Percentiles rank a stretch among this genome's conserved stretches.
These are phyloP conservation scores for Macrosoma leucophasiata DNA, from an alignment of 2,888 invertebrate species.

Conservation along the genomic window DNA sequence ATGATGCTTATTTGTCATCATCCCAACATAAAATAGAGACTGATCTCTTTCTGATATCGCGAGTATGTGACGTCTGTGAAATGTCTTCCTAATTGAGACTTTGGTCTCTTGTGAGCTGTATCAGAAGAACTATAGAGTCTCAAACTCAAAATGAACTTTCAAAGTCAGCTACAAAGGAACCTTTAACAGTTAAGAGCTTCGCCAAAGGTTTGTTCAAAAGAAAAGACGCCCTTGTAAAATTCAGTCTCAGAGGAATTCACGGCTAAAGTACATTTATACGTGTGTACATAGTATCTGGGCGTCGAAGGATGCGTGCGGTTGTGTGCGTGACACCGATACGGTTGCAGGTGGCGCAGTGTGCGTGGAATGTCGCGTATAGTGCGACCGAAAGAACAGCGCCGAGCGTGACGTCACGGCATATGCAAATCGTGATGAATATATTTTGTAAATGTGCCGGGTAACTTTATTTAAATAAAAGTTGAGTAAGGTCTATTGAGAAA, in stretches of 20 bases:
- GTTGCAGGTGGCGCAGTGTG: conserved; percentile 33
- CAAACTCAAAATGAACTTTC: too few relatives aligned
- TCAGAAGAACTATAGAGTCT: too few relatives aligned
- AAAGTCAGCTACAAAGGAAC: conserved; percentile 50
- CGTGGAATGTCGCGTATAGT: conserved; percentile 36
- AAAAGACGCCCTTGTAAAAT: conserved; percentile 65
- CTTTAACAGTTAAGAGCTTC: conserved; percentile 49
- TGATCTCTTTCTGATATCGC: too few relatives aligned
- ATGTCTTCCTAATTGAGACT: too few relatives aligned
- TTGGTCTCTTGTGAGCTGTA: too few relatives aligned
- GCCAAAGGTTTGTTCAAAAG: conserved; percentile 57
- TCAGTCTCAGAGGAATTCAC: conserved; percentile 64
- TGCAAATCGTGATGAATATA: conserved; percentile 4
- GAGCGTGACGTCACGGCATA: conserved; percentile 34
- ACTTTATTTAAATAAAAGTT: too few relatives aligned
- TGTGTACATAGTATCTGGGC: conserved; percentile 45
- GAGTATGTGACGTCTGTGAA: too few relatives aligned
- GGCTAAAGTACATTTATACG: conserved; percentile 42
- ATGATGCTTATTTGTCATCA: too few relatives aligned
- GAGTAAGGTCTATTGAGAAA: too few relatives aligned
- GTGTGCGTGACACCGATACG: conserved; percentile 47
- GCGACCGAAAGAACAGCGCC: conserved; percentile 11
- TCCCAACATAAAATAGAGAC: too few relatives aligned
- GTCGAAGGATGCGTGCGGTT: conserved; percentile 32
- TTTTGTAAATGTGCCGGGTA: too few relatives aligned